Conservation (phyloP, 1,140 invertebrate species). For the Lepidotrigona ventralis region DNA sequence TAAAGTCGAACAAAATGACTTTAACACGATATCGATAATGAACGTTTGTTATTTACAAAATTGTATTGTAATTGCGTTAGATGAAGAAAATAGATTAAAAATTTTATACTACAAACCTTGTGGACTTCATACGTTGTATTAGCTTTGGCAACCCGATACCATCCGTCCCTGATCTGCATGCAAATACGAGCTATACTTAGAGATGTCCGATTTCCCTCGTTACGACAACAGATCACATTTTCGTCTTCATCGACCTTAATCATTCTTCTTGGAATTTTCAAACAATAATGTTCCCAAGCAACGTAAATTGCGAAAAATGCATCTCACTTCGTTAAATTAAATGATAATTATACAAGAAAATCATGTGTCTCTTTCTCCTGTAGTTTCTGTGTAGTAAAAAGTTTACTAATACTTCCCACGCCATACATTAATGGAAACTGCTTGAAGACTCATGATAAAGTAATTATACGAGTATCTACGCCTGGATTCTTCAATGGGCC, state of each 20-base stretch:
- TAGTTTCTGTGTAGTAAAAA: not conserved
- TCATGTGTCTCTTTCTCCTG: no score
- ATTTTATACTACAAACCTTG: conserved; percentile 17
- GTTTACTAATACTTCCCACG: conserved; percentile 15
- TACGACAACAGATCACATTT: conserved; percentile 62
- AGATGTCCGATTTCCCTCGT: conserved; percentile 65
- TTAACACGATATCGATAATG: not conserved
- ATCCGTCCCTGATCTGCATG: conserved; percentile 64
- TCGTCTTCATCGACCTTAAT: conserved; percentile 65
- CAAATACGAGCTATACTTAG: conserved; percentile 66
- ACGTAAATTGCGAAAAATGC: not conserved
- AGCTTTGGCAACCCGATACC: conserved; percentile 47
- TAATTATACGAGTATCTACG: conserved; percentile 21
- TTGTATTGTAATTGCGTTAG: not conserved
- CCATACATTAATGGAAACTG: not conserved
- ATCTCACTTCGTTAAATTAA: not conserved
- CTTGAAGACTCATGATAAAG: conserved; percentile 54
- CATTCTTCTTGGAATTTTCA: conserved; percentile 34
- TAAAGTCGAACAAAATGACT: not conserved
- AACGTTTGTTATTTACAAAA: not conserved
- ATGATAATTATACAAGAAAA: not conserved
- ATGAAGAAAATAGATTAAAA: conserved; percentile 11
- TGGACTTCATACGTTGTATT: conserved; percentile 28
- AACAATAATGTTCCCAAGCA: not conserved
- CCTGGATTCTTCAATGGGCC: conserved; percentile 63